A percentile compares a stretch with the other conserved stretches of the same genome.
phyloP scores from a whole-genome alignment of 2,113 vertebrate genomes.

The Equus quagga region DNA sequence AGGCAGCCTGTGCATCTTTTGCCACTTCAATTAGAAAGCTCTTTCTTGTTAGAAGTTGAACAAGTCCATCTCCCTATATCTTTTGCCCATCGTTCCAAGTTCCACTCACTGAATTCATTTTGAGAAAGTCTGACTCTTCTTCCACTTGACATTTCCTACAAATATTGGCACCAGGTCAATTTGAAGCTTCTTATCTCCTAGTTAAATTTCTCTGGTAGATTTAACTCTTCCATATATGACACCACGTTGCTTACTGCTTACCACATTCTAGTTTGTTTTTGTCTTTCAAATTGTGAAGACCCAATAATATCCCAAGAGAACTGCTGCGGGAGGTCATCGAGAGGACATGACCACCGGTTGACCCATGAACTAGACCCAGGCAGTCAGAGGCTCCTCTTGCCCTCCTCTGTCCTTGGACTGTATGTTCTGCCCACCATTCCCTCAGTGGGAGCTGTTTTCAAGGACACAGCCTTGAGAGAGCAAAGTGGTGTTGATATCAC shows the following conservation, averaged over 20 bases:
- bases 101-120: not conserved
- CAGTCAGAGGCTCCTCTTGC: not conserved
- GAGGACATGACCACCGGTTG: not conserved
- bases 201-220: not conserved
- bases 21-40: not conserved
- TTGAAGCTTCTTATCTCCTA: not conserved
- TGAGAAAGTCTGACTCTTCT: not conserved
- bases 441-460: not conserved
- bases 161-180: not conserved
- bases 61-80: not conserved
- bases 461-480: not conserved
- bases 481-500: not conserved
- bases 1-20: not conserved
- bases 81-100: not conserved
- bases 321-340: not conserved
- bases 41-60: not conserved
- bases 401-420: not conserved
- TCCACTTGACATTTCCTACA: not conserved
- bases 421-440: not conserved
- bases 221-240: not conserved
- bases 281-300: not conserved
- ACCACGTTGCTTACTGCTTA: not conserved
- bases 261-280: not conserved
- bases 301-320: not conserved
- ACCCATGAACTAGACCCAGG: not conserved